A percentile compares a stretch with the other conserved stretches of the same genome.
Conservation (phyloP, 2,888 invertebrate genomes). For the Drosophila lacicola region DNA sequence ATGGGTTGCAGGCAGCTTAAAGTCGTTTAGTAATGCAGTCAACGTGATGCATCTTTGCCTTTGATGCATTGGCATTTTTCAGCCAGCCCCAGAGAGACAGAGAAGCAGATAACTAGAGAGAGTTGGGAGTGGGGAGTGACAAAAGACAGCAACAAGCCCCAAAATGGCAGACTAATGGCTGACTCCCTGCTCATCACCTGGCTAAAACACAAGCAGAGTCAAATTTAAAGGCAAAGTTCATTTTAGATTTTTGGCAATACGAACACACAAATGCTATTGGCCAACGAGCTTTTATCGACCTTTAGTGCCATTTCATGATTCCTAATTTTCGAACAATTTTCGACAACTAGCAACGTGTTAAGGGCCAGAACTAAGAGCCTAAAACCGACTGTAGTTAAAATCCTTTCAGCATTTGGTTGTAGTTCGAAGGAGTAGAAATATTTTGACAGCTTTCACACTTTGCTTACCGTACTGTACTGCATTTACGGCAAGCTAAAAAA, state of each 20-base stretch:
- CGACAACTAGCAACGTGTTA: not conserved
- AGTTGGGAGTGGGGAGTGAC: not conserved
- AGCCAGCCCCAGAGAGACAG: conserved; percentile 3
- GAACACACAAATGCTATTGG: conserved; percentile 7
- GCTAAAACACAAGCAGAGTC: conserved; percentile 16
- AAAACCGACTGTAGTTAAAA: not conserved
- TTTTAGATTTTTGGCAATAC: conserved; percentile 5
- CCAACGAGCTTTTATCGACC: conserved; percentile 36
- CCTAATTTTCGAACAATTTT: conserved; percentile 3
- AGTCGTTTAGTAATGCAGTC: conserved; percentile 73
- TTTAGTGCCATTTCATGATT: conserved; percentile 7
- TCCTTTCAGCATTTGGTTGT: no score
- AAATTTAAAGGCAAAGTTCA: conserved; percentile 26
- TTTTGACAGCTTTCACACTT: not conserved
- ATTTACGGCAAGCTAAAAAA: no score
- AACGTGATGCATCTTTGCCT: conserved; percentile 67
- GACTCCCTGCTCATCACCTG: conserved; percentile 3
- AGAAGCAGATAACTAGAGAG: not conserved
- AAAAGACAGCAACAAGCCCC: conserved; percentile 9
- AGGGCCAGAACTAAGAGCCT: not conserved
- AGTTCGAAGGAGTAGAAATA: not conserved
- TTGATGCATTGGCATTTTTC: conserved; percentile 55
- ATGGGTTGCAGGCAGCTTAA: conserved; percentile 45
- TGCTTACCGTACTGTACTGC: no score
- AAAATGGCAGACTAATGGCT: conserved; percentile 39